phyloP scores from a whole-genome alignment of 2,113 vertebrate species.

The Vulpes ferrilata region DNA sequence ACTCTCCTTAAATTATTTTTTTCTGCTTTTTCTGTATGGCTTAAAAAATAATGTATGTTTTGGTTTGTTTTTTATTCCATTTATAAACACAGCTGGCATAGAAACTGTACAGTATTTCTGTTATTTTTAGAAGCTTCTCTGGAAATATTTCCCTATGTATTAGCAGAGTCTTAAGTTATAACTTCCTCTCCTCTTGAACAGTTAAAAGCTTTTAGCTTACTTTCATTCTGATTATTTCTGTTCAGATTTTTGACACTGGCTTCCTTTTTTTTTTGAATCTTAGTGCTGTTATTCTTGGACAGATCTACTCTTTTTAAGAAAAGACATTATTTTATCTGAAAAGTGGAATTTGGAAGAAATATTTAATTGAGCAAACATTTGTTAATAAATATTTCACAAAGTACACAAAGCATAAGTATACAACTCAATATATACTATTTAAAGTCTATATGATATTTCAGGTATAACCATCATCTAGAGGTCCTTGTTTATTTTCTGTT shows the following conservation, averaged over 20 bases:
- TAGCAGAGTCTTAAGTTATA: constrained; percentile 1
- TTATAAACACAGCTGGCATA: neutral
- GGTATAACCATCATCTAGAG: neutral
- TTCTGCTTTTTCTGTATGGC: neutral
- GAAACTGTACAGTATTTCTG: neutral
- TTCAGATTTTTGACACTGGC: neutral
- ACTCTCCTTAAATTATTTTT: constrained; percentile 38
- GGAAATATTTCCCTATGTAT: neutral
- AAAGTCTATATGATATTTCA: neutral
- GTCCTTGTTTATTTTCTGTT: neutral
- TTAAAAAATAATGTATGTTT: neutral
- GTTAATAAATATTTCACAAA: neutral
- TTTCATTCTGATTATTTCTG: neutral
- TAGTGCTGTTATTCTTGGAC: neutral
- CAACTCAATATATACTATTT: neutral
- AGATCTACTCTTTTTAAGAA: neutral
- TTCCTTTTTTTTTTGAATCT: neutral
- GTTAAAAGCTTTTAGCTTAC: neutral
- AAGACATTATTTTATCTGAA: constrained; percentile 31
- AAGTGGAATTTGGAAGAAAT: neutral
- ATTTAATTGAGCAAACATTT: constrained; percentile 27
- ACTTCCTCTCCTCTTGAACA: constrained; percentile 7
- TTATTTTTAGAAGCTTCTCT: neutral
- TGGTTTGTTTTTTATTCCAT: constrained; percentile 6
- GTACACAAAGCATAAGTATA: neutral